These are phyloP conservation scores for Cyphomyrus plagiostoma DNA, from an alignment of 2,113 vertebrate species.

Conservation along the genomic window DNA sequence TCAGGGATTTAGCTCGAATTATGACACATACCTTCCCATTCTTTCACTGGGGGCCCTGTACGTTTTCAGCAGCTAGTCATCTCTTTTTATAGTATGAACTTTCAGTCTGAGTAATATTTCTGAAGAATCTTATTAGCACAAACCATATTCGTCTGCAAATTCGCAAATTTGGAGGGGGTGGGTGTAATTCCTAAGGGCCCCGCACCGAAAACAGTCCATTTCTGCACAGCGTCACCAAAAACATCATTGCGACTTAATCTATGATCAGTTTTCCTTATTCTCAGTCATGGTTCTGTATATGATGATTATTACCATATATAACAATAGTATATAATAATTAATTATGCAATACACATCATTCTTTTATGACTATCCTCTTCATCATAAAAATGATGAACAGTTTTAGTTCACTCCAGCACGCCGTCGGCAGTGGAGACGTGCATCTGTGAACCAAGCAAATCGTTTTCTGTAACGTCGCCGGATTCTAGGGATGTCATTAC, in stretches of 20 bases:
- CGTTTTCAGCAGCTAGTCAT: conserved; percentile 37
- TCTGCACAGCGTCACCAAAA: neutral
- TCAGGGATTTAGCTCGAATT: conserved; percentile 41
- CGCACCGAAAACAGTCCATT: neutral
- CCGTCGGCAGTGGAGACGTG: neutral
- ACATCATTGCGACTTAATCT: neutral
- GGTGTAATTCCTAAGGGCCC: neutral
- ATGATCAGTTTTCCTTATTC: neutral
- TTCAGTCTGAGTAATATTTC: conserved; percentile 30
- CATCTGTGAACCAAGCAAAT: neutral
- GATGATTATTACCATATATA: neutral
- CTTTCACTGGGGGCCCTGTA: conserved; percentile 38
- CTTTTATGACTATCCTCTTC: neutral
- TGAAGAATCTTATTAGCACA: conserved; percentile 16
- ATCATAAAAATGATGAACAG: neutral
- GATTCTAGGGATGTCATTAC: neutral
- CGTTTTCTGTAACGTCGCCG: neutral
- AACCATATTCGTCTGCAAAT: neutral
- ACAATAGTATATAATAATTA: neutral
- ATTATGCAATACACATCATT: neutral
- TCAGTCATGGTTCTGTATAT: neutral
- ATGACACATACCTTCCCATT: conserved; percentile 59
- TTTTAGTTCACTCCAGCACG: neutral
- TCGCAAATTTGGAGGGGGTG: neutral
- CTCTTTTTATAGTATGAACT: conserved; percentile 24